Evolutionary conservation across 2,113 vertebrate genomes (phyloP).

Genomic region (Pelobates fuscus): DNA sequence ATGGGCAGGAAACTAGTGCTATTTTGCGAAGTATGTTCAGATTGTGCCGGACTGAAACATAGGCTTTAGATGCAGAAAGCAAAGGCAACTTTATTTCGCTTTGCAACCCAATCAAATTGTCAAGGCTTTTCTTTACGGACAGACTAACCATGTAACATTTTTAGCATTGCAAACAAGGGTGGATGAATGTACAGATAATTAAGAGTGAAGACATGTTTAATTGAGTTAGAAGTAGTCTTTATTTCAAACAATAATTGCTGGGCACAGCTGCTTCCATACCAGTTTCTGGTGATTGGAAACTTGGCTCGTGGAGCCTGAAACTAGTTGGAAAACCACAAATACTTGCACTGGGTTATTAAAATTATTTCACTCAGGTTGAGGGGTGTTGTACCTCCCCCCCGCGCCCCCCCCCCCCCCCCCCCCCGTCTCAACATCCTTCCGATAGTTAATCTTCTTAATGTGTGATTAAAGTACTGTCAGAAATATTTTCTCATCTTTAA

Average conservation of each 20-base stretch:
- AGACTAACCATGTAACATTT: too few relatives aligned
- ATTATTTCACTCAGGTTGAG: background rate
- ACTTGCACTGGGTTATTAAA: slow-evolving; percentile 5
- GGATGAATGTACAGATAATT: background rate
- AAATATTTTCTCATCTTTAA: background rate
- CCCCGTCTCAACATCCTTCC: too few relatives aligned
- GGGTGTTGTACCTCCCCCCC: background rate
- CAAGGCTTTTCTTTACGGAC: too few relatives aligned
- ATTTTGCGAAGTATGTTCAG: too few relatives aligned
- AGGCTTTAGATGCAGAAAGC: too few relatives aligned
- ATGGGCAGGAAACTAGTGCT: too few relatives aligned
- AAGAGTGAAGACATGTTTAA: background rate
- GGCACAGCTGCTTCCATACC: background rate
- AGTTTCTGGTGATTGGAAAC: slow-evolving; percentile 12
- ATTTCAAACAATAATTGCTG: background rate
- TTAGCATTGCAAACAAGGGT: background rate
- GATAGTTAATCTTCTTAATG: slow-evolving; percentile 1
- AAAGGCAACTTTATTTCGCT: too few relatives aligned
- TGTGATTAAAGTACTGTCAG: background rate
- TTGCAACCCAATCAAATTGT: too few relatives aligned
- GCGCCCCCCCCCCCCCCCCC: too few relatives aligned
- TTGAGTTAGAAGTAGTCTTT: background rate
- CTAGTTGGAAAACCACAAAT: background rate
- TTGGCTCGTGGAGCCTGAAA: background rate
- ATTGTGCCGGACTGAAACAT: too few relatives aligned